A percentile compares a stretch with the other conserved stretches of the same genome.
phyloP scores from a whole-genome alignment of 2,113 vertebrate genomes.

The Oncorhynchus tshawytscha region DNA sequence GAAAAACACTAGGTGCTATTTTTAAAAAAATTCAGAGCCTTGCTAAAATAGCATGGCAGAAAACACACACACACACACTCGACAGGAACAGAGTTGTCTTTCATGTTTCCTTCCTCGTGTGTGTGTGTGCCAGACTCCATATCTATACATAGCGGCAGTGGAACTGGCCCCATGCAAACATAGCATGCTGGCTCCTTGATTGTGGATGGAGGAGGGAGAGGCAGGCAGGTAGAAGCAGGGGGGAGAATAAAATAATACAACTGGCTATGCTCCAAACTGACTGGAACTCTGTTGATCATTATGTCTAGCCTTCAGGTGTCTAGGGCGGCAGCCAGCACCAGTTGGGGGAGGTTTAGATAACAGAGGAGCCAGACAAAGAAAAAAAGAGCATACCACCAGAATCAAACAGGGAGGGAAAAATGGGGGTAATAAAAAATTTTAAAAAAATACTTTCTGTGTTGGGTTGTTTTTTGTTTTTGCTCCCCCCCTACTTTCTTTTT shows the following conservation, averaged over 20 bases:
- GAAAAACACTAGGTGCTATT: conserved; percentile 35
- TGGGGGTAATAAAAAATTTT: conserved; percentile 58
- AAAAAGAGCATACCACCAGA: conserved; percentile 64
- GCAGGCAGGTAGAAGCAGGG: conserved; percentile 16
- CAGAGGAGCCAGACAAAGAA: conserved; percentile 90
- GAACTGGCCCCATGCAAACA: conserved; percentile 42
- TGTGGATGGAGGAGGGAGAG: conserved; percentile 59
- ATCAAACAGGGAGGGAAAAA: conserved; percentile 50
- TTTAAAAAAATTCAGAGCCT: conserved; percentile 50
- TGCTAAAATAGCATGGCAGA: conserved; percentile 63
- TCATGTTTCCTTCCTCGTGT: conserved; percentile 78
- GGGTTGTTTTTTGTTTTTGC: conserved; percentile 20
- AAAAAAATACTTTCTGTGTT: conserved; percentile 81
- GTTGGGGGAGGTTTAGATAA: conserved; percentile 79
- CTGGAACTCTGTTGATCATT: conserved; percentile 93
- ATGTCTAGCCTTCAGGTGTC: conserved; percentile 97
- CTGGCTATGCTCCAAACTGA: conserved; percentile 86
- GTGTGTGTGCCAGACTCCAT: conserved; percentile 5
- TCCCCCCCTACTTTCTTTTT: background rate
- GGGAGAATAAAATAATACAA: conserved; percentile 53
- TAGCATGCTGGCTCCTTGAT: conserved; percentile 78
- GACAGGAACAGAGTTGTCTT: conserved; percentile 78
- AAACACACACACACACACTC: conserved; percentile 26
- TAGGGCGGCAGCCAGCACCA: conserved; percentile 68
- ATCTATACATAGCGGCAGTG: background rate